Conservation (phyloP, 2,113 vertebrate species). For the Circaetus cinerascens region DNA sequence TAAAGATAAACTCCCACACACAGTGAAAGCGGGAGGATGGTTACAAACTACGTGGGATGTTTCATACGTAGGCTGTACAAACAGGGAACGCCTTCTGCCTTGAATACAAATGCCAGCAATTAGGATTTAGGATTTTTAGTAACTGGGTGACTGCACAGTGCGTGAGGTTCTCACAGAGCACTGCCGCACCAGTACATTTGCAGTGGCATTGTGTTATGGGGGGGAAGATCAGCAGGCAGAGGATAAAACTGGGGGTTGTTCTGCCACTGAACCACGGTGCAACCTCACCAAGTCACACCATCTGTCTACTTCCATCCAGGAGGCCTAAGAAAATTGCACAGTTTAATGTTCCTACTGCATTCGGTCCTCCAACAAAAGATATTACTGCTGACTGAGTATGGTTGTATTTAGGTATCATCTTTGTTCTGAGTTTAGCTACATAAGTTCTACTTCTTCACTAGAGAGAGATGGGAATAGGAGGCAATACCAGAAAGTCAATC, state of each 20-base stretch:
- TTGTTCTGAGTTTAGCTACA: not conserved
- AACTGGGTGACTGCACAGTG: not conserved
- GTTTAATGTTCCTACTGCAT: not conserved
- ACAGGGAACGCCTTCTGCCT: not conserved
- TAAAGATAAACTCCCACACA: slow-evolving; percentile 10
- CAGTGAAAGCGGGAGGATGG: not conserved
- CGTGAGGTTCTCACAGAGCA: not conserved
- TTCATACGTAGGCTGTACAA: not conserved
- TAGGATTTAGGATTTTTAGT: slow-evolving; percentile 10
- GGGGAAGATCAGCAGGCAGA: not conserved
- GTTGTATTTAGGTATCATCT: not conserved
- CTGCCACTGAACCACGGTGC: not conserved
- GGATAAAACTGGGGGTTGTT: not conserved
- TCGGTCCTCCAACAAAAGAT: not conserved
- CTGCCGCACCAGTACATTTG: rapidly evolving
- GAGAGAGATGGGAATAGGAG: not conserved
- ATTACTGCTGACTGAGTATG: not conserved
- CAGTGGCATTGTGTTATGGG: rapidly evolving
- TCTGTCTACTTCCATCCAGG: not conserved
- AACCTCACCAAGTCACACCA: not conserved
- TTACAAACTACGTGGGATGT: not conserved
- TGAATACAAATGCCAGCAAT: not conserved
- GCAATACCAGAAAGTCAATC: not conserved
- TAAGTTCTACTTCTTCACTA: not conserved
- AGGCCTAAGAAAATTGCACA: not conserved